These are phyloP conservation scores for Sphaerophoria taeniata DNA, from an alignment of 2,888 invertebrate species.

Conservation along the genomic window DNA sequence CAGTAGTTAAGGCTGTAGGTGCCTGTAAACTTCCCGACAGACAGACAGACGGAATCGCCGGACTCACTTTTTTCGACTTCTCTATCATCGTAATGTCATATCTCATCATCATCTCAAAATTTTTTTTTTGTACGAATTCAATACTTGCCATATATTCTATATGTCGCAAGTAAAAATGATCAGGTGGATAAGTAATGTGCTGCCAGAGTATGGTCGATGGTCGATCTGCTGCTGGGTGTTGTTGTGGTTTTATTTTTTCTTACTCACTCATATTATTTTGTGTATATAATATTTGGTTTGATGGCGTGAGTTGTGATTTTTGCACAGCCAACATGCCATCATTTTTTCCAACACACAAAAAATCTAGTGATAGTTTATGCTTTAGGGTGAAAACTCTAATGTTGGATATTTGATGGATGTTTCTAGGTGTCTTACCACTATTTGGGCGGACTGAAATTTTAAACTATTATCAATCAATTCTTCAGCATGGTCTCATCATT, in stretches of 20 bases:
- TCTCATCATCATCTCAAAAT: no score
- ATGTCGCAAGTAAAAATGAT: slow-evolving; percentile 58
- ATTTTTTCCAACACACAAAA: background rate
- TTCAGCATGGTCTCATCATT: slow-evolving; percentile 65
- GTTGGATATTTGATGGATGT: slow-evolving; percentile 60
- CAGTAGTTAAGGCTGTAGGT: no score
- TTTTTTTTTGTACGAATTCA: no score
- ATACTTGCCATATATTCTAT: no score
- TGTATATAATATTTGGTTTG: slow-evolving; percentile 15
- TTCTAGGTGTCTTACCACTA: slow-evolving; percentile 65
- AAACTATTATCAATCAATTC: slow-evolving; percentile 72
- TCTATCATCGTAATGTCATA: no score
- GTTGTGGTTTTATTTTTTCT: slow-evolving; percentile 13
- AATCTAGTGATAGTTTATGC: slow-evolving; percentile 15
- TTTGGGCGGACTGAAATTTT: slow-evolving; percentile 73
- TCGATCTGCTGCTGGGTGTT: slow-evolving; percentile 70
- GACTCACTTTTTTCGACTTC: no score
- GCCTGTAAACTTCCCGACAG: no score
- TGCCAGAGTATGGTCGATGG: slow-evolving; percentile 55
- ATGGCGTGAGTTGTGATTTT: slow-evolving; percentile 59
- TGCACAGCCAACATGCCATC: slow-evolving; percentile 14
- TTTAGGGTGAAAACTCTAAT: slow-evolving; percentile 65
- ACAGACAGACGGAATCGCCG: no score
- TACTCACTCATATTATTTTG: background rate
- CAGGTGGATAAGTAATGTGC: slow-evolving; percentile 73